phyloP scores from a whole-genome alignment of 2,113 vertebrate species.

The Panurus biarmicus region DNA sequence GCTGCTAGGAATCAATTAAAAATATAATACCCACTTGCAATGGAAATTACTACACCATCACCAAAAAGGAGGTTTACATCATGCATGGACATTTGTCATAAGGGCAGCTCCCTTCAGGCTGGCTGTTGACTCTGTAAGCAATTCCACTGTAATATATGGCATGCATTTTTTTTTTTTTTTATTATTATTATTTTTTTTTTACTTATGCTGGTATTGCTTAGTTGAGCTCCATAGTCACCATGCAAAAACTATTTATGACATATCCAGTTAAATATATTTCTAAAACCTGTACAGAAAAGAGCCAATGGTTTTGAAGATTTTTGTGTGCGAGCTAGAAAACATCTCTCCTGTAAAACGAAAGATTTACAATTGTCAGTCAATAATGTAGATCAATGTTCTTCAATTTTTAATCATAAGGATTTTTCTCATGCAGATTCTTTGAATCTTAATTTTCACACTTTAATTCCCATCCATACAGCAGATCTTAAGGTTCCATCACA shows the following conservation, averaged over 20 bases:
- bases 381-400: not conserved
- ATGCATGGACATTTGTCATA: not conserved
- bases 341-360: not conserved
- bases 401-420: not conserved
- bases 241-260: not conserved
- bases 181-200: no score
- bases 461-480: not conserved
- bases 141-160: not conserved
- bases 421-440: not conserved
- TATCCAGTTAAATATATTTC: not conserved
- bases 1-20: constrained; percentile 57
- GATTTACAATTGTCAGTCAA: not conserved
- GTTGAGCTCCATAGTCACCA: not conserved
- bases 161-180: not conserved
- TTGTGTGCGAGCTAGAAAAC: not conserved
- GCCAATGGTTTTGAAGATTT: not conserved
- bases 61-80: constrained; percentile 16
- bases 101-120: not conserved
- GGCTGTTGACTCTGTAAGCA: not conserved
- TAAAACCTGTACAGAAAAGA: not conserved
- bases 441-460: not conserved
- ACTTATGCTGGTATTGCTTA: not conserved
- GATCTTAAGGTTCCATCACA: not conserved
- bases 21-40: constrained; percentile 23
- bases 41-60: constrained; percentile 12